Evolutionary conservation across 2,113 vertebrate genomes (phyloP).

Genomic region (Beaufortia kweichowensis): DNA sequence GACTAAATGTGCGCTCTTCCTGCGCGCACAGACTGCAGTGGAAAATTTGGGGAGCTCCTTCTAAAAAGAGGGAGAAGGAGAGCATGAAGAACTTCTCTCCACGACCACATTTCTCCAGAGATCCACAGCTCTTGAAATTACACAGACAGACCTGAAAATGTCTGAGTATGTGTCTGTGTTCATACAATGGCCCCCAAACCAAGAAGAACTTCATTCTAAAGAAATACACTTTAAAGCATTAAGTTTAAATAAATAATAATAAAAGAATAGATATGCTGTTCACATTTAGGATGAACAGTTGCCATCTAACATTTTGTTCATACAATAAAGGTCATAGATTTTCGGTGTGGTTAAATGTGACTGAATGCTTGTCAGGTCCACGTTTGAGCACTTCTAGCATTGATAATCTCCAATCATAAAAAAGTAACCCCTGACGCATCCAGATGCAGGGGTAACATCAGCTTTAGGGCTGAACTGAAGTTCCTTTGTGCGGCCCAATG

Average conservation of each 20-base stretch:
- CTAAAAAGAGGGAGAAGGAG: slow-evolving; percentile 31
- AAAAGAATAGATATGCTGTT: not conserved
- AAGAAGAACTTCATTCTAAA: not conserved
- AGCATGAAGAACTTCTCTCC: slow-evolving; percentile 20
- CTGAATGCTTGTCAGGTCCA: not conserved
- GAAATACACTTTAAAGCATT: not conserved
- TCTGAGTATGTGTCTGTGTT: not conserved
- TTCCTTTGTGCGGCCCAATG: slow-evolving; percentile 95
- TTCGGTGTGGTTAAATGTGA: too few species aligned
- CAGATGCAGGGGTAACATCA: slow-evolving; percentile 40
- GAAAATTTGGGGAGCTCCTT: slow-evolving; percentile 80
- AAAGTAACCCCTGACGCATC: slow-evolving; percentile 34
- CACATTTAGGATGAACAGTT: too few species aligned
- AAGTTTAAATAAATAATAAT: too few species aligned
- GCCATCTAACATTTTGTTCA: too few species aligned
- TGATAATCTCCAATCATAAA: not conserved
- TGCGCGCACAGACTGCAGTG: slow-evolving; percentile 77
- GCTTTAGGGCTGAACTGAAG: slow-evolving; percentile 73
- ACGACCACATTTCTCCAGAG: slow-evolving; percentile 22
- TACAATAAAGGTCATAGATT: too few species aligned
- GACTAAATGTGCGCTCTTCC: slow-evolving; percentile 90
- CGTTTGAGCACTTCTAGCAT: slow-evolving; percentile 3
- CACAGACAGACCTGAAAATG: slow-evolving; percentile 12
- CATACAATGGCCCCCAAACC: not conserved
- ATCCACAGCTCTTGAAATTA: not conserved